Conservation (phyloP, 1,140 invertebrate species). For the Myzus persicae region DNA sequence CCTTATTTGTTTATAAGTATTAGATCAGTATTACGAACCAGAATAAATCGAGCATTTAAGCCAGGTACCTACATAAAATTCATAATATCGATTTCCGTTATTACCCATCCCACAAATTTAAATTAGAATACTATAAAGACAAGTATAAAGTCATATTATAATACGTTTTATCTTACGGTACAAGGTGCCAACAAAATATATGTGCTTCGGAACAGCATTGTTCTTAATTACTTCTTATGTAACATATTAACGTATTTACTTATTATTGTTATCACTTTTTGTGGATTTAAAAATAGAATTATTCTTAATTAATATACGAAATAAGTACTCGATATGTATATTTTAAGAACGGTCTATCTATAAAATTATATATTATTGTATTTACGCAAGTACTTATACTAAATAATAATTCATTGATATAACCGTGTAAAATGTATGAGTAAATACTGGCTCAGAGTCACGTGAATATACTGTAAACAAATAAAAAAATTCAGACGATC, state of each 20-base stretch:
- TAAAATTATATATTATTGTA: neutral
- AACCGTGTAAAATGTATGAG: neutral
- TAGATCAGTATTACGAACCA: neutral
- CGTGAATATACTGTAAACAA: neutral
- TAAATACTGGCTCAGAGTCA: neutral
- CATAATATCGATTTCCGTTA: neutral
- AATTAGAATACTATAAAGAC: too few relatives aligned
- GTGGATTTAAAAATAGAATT: neutral
- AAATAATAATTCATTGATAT: neutral
- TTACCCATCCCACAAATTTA: neutral
- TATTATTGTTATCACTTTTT: neutral
- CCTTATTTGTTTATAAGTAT: neutral
- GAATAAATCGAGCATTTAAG: neutral
- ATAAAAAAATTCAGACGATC: neutral
- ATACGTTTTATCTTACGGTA: neutral
- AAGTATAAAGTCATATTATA: too few relatives aligned
- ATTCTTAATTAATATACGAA: neutral
- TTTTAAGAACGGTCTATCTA: neutral
- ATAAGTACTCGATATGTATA: neutral
- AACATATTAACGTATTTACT: neutral
- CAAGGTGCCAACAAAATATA: neutral
- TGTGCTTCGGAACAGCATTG: neutral
- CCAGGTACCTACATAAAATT: too few relatives aligned
- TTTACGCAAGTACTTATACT: neutral
- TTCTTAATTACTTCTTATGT: neutral